phyloP scores from a whole-genome alignment of 2,888 invertebrate genomes.

The Morinoia aosen region DNA sequence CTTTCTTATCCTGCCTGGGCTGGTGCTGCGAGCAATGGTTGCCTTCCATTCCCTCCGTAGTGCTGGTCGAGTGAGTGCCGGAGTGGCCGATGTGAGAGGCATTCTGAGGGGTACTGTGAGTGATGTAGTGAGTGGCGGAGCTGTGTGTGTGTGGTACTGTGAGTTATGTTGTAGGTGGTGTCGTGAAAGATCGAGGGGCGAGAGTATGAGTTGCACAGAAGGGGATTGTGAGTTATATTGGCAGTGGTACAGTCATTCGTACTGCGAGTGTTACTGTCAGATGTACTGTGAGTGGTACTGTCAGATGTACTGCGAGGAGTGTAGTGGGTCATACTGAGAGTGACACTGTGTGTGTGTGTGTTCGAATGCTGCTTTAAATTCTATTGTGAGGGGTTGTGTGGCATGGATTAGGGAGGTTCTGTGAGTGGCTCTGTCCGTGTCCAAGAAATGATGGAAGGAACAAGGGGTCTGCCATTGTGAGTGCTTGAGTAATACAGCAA shows the following conservation, averaged over 20 bases:
- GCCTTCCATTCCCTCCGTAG: not conserved
- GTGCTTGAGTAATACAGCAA: not conserved
- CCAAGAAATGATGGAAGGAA: too few species aligned
- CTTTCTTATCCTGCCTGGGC: constrained; percentile 8
- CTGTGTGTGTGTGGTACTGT: not conserved
- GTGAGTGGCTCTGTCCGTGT: too few species aligned
- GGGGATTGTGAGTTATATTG: not conserved
- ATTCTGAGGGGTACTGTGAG: not conserved
- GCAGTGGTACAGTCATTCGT: not conserved
- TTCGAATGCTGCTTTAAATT: too few species aligned
- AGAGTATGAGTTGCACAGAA: not conserved
- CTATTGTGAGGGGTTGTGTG: not conserved
- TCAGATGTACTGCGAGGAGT: too few species aligned
- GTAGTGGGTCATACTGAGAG: too few species aligned
- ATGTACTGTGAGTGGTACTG: too few species aligned
- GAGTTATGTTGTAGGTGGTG: not conserved
- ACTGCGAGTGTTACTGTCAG: not conserved
- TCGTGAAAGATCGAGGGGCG: not conserved
- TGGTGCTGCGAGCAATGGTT: not conserved
- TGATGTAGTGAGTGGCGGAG: too few species aligned
- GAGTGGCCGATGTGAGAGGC: not conserved
- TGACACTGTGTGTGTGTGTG: too few species aligned
- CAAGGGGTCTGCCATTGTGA: not conserved
- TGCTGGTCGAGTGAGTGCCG: not conserved
- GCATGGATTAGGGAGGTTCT: not conserved